Evolutionary conservation across 2,888 invertebrate genomes (phyloP), one percentile per base, ranked within the genome.

Genomic region (Melinopterus prodromus): DNA sequence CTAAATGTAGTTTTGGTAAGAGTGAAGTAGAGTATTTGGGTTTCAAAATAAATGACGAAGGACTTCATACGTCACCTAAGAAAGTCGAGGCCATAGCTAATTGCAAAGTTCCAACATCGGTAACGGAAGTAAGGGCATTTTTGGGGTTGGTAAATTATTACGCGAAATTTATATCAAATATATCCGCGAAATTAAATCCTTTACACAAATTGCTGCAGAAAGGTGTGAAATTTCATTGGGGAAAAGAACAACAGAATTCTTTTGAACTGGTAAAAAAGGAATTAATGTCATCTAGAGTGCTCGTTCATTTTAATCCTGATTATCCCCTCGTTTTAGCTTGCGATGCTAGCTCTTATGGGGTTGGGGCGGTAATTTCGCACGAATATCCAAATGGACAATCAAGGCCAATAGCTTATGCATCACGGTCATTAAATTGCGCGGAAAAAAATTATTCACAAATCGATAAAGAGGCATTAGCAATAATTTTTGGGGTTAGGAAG

Each of bases 131-230:
- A n/a, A 84, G 84, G 78, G 84, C 85, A 15, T 86, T 83, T 80
- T 76, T 85, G 6, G 87, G 87, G 6, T 77, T 84, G 71, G 79
- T 86, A 3, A 87, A 87, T 81, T 88, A 85, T 83, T 87, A 87
- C 79, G 81, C 84, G 9, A 85, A 84, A 78, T 88, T 87, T 83
- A 81, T 86, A 0, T 79, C 83, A 35, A 82, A 83, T 16, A 80
- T 83, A 69, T 71, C 85, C 6, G 38, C 69, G 7, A 82, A 83
- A 16, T 80, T 82, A 16, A 78, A 78, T 4, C 86, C 86, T 2
- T 76, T 87, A 6, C 82, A 86, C 75, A 69, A 76, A 6, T 78
- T 86, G 5, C 77, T 85, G 4, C 79, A 80, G 70, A 84, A 85
- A 76, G 81, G 84, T 53, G 80, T 77, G 14, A 78, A 81, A 69